Base-by-base conservation (phyloP, 2,888 invertebrate genomes). In the Andrena camellia region DNA sequence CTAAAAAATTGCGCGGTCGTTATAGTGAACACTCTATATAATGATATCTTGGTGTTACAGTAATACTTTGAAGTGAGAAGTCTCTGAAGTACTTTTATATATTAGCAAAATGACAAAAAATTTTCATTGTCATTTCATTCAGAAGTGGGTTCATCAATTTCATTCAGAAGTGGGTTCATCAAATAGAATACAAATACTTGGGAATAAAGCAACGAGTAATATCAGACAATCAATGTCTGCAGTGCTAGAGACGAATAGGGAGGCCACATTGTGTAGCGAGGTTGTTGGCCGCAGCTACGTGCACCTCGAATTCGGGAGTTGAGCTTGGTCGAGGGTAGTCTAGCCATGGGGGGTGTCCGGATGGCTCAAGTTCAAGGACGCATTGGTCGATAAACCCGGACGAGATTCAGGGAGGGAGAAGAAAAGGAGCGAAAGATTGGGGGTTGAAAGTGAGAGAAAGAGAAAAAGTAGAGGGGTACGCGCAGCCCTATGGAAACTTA, bases 351-450 rank as follows among this genome's bases (percentile, higher is more conserved):
- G 92, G 91, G 87, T 85, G 87, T 86, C 84, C 86, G 91, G 89
- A 89, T 86, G 80, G 87, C 89, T 90, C 92, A 92, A 92, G 92
- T 92, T 92, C 92, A 92, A 92, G 92, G 92, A 92, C 91, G 90
- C 88, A 78, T 80, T 90, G 91, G 91, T 92, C 92, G 91, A 92
- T 92, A 92, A 88, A 88, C 90, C 87, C 90, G 89, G 82, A 85
- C 89, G 84, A 70, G 76, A 84, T 71, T 83, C 64, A 10, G 42
- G 26, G 83, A 79, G 54, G 82, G 78, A 81, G 78, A 85, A 77
- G 83, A 83, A 84, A 83, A 81, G 81, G 73, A 76, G 35, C 71
- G 70, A 68, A 71, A 67, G 71, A 78, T 66, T 77, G 67, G 5
- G 50, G 62, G 54, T 17, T 42, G 54, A 66, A 42, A 48, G 33